Conservation (phyloP, 1,140 invertebrate genomes). For the Hypothenemus hampei region DNA sequence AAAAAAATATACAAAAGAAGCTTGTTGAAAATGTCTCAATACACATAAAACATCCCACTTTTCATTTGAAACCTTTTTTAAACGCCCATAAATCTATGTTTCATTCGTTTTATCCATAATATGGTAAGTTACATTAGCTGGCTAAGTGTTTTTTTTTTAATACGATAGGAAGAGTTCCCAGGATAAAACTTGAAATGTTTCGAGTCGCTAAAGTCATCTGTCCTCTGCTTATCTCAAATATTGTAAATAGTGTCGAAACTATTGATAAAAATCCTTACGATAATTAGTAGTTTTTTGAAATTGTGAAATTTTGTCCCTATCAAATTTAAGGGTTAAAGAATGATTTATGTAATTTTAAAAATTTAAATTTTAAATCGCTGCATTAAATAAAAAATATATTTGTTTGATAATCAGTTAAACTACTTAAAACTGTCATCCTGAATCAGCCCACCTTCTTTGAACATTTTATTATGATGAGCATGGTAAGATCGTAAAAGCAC, state of each 20-base stretch:
- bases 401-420: too few species aligned
- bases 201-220: conserved; percentile 12
- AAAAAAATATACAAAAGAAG: too few species aligned
- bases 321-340: neutral
- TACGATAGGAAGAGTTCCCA: neutral
- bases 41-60: too few species aligned
- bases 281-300: neutral
- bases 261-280: neutral
- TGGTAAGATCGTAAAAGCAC: conserved; percentile 28
- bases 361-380: too few species aligned
- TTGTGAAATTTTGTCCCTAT: neutral
- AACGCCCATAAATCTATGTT: neutral
- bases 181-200: conserved; percentile 2
- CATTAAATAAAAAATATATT: too few species aligned
- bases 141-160: conserved; percentile 14
- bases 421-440: too few species aligned
- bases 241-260: neutral
- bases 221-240: neutral
- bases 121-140: conserved; percentile 5
- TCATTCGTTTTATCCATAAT: neutral
- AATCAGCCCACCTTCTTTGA: conserved; percentile 27
- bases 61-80: neutral
- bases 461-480: conserved; percentile 25
- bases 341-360: too few species aligned
- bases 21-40: too few species aligned